Conservation (phyloP, 2,113 vertebrate genomes). For the Hippocampus zosterae region DNA sequence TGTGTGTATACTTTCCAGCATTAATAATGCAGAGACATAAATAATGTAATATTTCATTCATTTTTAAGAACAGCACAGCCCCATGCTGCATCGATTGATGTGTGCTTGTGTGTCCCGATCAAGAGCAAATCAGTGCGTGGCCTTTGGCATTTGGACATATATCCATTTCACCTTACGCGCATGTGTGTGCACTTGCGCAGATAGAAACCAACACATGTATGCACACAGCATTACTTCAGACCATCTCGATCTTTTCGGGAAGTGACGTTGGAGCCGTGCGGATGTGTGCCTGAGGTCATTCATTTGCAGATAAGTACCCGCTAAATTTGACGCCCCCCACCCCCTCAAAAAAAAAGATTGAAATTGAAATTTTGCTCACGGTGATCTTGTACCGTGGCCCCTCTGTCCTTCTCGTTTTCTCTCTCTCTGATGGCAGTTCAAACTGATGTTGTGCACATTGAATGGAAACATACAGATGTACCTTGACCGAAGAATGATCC, state of each 20-base stretch:
- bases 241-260: conserved; percentile 42
- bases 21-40: conserved; percentile 62
- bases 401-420: too few species aligned
- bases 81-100: conserved; percentile 16
- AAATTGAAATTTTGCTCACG: background rate
- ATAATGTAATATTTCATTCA: conserved; percentile 63
- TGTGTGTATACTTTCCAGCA: conserved; percentile 28
- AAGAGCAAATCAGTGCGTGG: conserved; percentile 35
- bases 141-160: conserved; percentile 40
- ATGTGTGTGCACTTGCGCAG: background rate
- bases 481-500: background rate
- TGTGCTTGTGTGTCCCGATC: conserved; percentile 19
- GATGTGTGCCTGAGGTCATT: conserved; percentile 41
- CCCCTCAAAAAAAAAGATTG: too few species aligned
- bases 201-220: background rate
- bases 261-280: conserved; percentile 6
- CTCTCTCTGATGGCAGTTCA: background rate
- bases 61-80: conserved; percentile 56
- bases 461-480: background rate
- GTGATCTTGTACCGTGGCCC: background rate
- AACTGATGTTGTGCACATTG: too few species aligned
- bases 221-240: conserved; percentile 27
- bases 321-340: background rate
- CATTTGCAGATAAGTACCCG: conserved; percentile 13
- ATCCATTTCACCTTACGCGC: conserved; percentile 18